Evolutionary conservation across 1,140 invertebrate species (phyloP), one percentile per base, ranked within the genome.

Genomic region (Dreissena rostriformis): DNA sequence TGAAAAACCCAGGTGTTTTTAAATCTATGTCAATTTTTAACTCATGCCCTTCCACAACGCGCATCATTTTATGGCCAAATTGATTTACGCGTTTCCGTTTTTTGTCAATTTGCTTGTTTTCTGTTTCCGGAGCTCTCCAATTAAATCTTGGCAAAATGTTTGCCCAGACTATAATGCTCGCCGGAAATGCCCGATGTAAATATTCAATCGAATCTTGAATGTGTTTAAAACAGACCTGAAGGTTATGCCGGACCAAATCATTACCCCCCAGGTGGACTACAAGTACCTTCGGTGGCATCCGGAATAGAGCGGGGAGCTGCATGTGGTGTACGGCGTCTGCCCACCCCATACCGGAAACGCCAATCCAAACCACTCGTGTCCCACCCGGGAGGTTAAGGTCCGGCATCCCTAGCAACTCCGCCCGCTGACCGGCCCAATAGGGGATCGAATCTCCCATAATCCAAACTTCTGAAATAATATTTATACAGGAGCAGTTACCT

Each of bases 81-180:
- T 17, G 14, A 68, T 78, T 78, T n/a, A 78, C 49, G 12, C 75
- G 26, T 49, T 66, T 66, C 10, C 49, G n/a, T 28, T 78, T 78
- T 14, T 51, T 66, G 52, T 78, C 75, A 8, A 78, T 68, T 26
- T 19, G 22, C 12, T 8, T 17, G 17, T 63, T 28, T 63, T 26
- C 72, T 39, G 12, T 15, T 24, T 57, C 49, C 15, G 26, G 10
- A 17, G 7, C 15, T 2, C 70, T 57, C 74, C 74, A 76, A 19
- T 51, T 39, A n/a, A n/a, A 17, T 22, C 57, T 26, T 49, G 29
- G 74, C 26, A 76, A n/a, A 63, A 76, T 66, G 53, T 76, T 63
- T 15, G 39, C 28, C 74, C 74, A 76, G 17, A 76, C 19, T 17
- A 65, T 15, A 19, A 19, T 28, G 7, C 57, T 15, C 11, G 39